Conservation (phyloP, 1,140 invertebrate species). For the Bombus superbus region DNA sequence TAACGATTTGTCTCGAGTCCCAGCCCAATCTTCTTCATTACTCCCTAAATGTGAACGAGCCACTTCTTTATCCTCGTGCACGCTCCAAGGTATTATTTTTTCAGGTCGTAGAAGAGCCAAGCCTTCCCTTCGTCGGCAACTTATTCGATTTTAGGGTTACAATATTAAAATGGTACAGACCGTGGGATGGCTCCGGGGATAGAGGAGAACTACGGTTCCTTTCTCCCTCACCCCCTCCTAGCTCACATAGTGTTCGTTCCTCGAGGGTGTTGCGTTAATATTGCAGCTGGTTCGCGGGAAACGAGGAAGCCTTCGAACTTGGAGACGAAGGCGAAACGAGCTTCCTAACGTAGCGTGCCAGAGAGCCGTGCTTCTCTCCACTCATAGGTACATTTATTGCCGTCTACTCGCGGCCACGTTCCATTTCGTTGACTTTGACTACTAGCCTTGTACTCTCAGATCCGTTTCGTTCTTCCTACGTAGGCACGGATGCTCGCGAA, state of each 20-base stretch:
- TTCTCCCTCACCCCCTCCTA: too few relatives aligned
- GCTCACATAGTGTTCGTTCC: background rate
- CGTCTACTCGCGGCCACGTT: background rate
- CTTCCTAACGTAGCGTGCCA: background rate
- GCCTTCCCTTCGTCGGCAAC: background rate
- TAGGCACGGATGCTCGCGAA: background rate
- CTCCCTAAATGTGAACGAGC: background rate
- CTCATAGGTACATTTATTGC: conserved; percentile 5
- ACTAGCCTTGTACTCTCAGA: background rate
- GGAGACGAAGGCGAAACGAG: background rate
- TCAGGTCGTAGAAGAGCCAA: background rate
- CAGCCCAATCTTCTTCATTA: background rate
- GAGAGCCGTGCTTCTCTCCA: background rate
- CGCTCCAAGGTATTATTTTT: conserved; percentile 5
- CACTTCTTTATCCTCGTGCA: background rate
- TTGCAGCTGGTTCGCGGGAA: conserved; percentile 9
- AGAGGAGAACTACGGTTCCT: background rate
- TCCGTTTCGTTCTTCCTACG: background rate
- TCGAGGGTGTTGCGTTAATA: conserved; percentile 46
- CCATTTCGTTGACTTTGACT: conserved; percentile 21
- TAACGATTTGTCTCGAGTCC: background rate
- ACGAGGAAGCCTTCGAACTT: background rate
- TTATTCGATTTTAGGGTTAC: conserved; percentile 55
- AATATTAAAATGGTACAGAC: conserved; percentile 51
- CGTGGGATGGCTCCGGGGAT: background rate